These are phyloP conservation scores for Podarcis raffonei DNA, from an alignment of 2,113 vertebrate species.

Conservation along the genomic window DNA sequence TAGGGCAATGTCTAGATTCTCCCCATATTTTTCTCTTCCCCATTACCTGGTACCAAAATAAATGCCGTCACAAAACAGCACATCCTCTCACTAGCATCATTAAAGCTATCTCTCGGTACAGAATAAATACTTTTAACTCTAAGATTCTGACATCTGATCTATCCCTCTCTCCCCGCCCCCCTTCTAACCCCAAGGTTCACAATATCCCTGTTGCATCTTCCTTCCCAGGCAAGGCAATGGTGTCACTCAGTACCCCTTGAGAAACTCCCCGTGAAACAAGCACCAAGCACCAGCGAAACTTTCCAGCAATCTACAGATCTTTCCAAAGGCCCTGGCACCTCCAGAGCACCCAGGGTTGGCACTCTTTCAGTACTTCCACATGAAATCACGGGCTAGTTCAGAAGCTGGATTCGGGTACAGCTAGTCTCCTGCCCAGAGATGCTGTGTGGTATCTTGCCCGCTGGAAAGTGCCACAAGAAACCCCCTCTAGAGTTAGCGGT, in stretches of 20 bases:
- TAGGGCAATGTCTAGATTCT: conserved; percentile 55
- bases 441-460: conserved; percentile 77
- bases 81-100: conserved; percentile 45
- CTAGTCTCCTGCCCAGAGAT: conserved; percentile 75
- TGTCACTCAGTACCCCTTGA: background rate
- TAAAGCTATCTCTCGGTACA: conserved; percentile 58
- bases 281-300: background rate
- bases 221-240: background rate
- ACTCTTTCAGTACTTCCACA: background rate
- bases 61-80: conserved; percentile 67
- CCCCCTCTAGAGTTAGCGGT: conserved; percentile 33
- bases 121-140: conserved; percentile 69
- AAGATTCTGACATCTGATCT: background rate
- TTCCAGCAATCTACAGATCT: background rate
- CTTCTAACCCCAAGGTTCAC: background rate
- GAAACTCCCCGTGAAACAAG: background rate
- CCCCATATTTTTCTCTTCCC: background rate
- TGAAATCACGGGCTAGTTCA: conserved; percentile 60
- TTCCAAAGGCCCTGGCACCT: background rate
- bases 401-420: conserved; percentile 86
- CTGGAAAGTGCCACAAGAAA: conserved; percentile 73
- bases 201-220: background rate
- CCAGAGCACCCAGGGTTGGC: background rate
- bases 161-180: background rate
- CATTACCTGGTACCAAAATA: conserved; percentile 60